Conservation (phyloP, 2,797 vertebrate species). For the Heterohyrax brucei region DNA sequence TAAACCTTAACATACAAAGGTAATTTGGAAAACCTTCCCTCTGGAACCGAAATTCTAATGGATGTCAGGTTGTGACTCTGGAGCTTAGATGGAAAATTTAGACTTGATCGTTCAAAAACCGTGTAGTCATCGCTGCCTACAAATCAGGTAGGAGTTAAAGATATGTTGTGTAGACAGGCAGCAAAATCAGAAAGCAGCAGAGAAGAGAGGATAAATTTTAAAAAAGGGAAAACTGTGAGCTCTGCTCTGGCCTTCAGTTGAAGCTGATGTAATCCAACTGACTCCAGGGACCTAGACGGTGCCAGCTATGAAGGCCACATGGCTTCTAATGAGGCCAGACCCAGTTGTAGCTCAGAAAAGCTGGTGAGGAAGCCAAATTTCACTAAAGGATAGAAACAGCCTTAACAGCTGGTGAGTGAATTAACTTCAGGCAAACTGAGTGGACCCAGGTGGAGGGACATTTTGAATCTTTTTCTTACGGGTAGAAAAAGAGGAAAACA, state of each 20-base stretch:
- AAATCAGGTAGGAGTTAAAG: background rate
- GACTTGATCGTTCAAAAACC: background rate
- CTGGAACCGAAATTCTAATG: accelerated
- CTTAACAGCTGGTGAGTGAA: constrained; percentile 74
- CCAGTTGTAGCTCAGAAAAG: constrained; percentile 45
- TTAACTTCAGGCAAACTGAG: constrained; percentile 46
- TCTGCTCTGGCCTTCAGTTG: constrained; percentile 63
- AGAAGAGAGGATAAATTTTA: background rate
- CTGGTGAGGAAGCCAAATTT: constrained; percentile 59
- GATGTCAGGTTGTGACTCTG: background rate
- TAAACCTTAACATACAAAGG: background rate
- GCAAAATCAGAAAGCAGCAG: background rate
- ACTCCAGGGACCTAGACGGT: background rate
- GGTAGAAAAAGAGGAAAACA: constrained; percentile 32
- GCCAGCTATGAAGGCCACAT: constrained; percentile 73
- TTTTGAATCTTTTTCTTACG: constrained; percentile 44
- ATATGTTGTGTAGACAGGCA: background rate
- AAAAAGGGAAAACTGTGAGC: constrained; percentile 39
- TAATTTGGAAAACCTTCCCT: background rate
- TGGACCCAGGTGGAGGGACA: constrained; percentile 56
- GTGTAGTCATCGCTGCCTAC: background rate
- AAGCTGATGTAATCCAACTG: constrained; percentile 54
- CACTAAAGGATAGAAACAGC: constrained; percentile 62
- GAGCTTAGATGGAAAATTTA: background rate
- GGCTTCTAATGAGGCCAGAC: constrained; percentile 72